Percentiles rank a stretch among this genome's conserved stretches.
Conservation (phyloP, 2,797 vertebrate species). For the Parambassis ranga region DNA sequence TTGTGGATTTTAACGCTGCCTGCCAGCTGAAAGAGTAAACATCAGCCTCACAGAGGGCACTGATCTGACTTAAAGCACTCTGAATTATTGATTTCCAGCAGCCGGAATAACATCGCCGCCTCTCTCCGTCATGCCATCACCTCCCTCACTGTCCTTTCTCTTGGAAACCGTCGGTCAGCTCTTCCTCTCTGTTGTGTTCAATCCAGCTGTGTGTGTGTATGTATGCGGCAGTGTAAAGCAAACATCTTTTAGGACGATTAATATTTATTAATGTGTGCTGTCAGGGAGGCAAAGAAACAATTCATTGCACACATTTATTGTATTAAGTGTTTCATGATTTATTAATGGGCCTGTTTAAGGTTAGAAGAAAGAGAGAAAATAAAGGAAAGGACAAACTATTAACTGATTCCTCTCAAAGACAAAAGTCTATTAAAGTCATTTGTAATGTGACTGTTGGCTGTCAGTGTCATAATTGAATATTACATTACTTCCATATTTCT, state of each 20-base stretch:
- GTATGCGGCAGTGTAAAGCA: slow-evolving; percentile 21
- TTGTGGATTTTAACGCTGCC: slow-evolving; percentile 49
- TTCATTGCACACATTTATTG: slow-evolving; percentile 71
- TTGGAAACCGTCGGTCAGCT: too few relatives aligned
- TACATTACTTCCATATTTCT: not conserved
- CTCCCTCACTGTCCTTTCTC: not conserved
- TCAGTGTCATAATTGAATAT: not conserved
- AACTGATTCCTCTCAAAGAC: slow-evolving; percentile 56
- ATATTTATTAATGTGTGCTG: slow-evolving; percentile 79
- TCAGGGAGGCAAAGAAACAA: slow-evolving; percentile 68
- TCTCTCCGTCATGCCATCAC: not conserved
- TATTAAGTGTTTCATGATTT: slow-evolving; percentile 74
- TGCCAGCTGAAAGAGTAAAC: slow-evolving; percentile 39
- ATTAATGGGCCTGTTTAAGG: slow-evolving; percentile 67
- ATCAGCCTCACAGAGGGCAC: slow-evolving; percentile 53
- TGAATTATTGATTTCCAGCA: slow-evolving; percentile 76
- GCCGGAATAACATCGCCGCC: slow-evolving; percentile 40
- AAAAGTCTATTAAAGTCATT: slow-evolving; percentile 50
- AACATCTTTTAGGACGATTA: slow-evolving; percentile 65
- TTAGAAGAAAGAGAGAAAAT: slow-evolving; percentile 18
- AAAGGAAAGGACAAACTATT: slow-evolving; percentile 40
- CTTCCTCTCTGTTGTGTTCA: too few relatives aligned
- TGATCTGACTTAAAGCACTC: slow-evolving; percentile 67
- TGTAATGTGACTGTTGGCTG: slow-evolving; percentile 20
- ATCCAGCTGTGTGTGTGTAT: not conserved